Evolutionary conservation across 2,797 vertebrate species (phyloP), one percentile per base, ranked within the genome.

Genomic region (Alectoris magna): DNA sequence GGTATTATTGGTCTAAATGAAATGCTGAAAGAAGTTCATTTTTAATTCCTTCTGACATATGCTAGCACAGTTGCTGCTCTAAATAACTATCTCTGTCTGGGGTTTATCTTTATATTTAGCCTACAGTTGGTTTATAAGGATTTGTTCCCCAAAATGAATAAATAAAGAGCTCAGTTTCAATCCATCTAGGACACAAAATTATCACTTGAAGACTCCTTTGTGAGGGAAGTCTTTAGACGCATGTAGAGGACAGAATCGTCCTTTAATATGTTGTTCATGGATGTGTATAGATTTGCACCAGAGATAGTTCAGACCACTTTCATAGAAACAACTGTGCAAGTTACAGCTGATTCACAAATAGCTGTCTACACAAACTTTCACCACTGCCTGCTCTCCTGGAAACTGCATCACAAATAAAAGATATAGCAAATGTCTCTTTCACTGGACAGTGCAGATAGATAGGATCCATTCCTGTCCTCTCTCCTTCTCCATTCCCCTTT

Each of bases 31-130:
- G 74, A 87, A 91, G 84, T 82, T 83, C 6, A 38, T 53, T 74
- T 95, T 90, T 90, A 94, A 95, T 62, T 74, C 38, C 36, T 88
- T 87, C 75, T 94, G 87, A 80, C 91, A 95, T 95, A 95, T 92
- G 96, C 31, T 87, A 51, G 55, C 66, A 24, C 94, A 95, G 95
- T 95, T 95, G 87, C 84, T 95, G 58, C 60, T 82, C 68, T 82
- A 76, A 92, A 89, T 31, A 86, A 36, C 80, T 69, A 72, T 55
- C 85, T 82, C 71, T 92, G 84, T 70, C 73, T 87, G 60, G 3
- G 3, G 41, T 90, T 93, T 88, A 59, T 95, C 67, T 89, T 60
- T 17, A 17, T 58, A 34, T 91, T 93, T 51, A 94, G 36, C 23
- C 84, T 87, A 69, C 43, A 83, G 53, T 48, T 78, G 71, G 55